These are phyloP conservation scores for Crepidodera aurea DNA, from an alignment of 2,888 invertebrate genomes.

Conservation along the genomic window DNA sequence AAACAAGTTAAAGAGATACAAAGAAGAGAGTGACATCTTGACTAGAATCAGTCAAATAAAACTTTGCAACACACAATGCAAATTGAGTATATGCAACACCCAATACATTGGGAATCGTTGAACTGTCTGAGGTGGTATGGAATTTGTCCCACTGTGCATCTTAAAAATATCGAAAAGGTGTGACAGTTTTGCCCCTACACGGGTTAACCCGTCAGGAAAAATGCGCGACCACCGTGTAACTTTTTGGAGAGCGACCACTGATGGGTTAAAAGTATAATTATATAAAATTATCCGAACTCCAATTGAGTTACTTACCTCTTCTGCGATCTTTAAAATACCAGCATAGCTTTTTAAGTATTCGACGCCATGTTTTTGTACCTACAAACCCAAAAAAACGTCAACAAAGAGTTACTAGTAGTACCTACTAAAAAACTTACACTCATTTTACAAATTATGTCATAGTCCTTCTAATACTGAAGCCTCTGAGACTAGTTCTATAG, in stretches of 20 bases:
- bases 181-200: no score
- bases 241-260: no score
- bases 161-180: not conserved
- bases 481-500: not conserved
- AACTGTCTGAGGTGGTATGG: not conserved
- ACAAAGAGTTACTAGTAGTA: not conserved
- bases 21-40: no score
- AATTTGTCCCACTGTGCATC: not conserved
- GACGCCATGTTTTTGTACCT: slow-evolving; percentile 36
- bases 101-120: not conserved
- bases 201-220: no score
- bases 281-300: not conserved
- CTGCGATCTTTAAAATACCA: slow-evolving; percentile 41
- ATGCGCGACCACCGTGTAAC: no score
- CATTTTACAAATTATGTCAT: not conserved
- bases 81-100: no score
- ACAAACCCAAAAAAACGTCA: slow-evolving; percentile 1
- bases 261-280: not conserved
- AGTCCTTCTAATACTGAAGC: not conserved
- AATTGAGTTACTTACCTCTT: slow-evolving; percentile 36
- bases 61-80: no score
- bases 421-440: not conserved
- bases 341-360: slow-evolving; percentile 41
- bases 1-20: no score
- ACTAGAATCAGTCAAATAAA: not conserved